Evolutionary conservation across 2,113 vertebrate genomes (phyloP), one percentile per base, ranked within the genome.

Genomic region (Dunckerocampus dactyliophorus): DNA sequence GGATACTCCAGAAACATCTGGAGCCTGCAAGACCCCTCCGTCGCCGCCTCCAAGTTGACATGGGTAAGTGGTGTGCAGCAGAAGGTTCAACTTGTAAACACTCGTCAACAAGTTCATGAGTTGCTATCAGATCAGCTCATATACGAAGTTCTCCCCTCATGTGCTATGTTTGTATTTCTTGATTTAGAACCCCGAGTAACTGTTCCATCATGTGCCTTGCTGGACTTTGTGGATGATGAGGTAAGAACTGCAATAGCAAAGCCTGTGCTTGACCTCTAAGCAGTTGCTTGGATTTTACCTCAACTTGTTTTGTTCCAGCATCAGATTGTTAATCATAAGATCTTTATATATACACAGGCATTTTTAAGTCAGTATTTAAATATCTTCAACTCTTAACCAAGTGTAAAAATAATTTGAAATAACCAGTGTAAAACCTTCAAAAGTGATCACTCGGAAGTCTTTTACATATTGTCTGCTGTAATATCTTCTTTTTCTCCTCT

Each of bases 1-100:
- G 79, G 62, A 19, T 77, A 49, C 46, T 86, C 52, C 76, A 68
- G 9, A 88, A 84, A 50, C 82, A 89, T 28, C 79, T 92, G 62
- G 79, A 90, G 67, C 91, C 89, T 7, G 90, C 91, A 0, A 88
- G 91, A 71, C 91, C 90, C 4, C 75, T 92, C 17, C 90, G 90
- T 4, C 89, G 88, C 47, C 62, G 70, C 50, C 22, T 76, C 39
- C 76, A 63, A 15, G 46, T 52, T 13, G 50, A 67, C 47, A 66
- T 57, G 4, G 84, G 89, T 89, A 67, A 76, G 57, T 47, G 53
- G 15, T 28, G 8, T 42, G 15, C 12, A 28, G 13, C 42, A 21
- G 10, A 1, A n/a, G 19, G 12, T 22, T 6, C 8, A 1, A 46
- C 13, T 15, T 17, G 2, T 6, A 19, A 20, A 37, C 28, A 37